Evolutionary conservation across 2,113 vertebrate genomes (phyloP), one percentile per base, ranked within the genome.

Genomic region (Podocnemis expansa): DNA sequence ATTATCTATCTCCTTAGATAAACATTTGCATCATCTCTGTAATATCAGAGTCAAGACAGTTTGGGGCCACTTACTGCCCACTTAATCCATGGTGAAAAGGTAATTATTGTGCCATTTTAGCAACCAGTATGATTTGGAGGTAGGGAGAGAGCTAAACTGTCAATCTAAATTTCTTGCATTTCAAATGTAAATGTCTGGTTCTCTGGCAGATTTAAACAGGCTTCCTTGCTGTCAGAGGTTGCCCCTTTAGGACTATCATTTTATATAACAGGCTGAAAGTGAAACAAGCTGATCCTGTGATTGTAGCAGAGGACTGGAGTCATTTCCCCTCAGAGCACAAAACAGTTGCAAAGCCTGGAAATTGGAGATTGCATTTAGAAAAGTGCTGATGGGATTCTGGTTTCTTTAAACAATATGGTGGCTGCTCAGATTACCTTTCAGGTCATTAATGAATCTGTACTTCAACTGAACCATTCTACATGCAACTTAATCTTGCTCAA

Each of bases 341-440:
- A 96, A 90, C 93, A 92, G 94, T 93, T 96, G 97, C 94, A 96
- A 95, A 95, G 93, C 94, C 96, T 89, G 86, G 94, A 94, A 97
- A 97, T 88, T 95, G 88, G 95, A 97, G 96, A 93, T 88, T 86
- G 89, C 90, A 78, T 83, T 95, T 94, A 92, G 79, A 87, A 93
- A 84, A 58, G 56, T 95, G 82, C 96, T 96, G 97, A 94, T 82
- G 91, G 86, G 92, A 93, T 95, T 96, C 93, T 94, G 93, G 93
- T 94, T 82, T 89, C 84, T 52, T 52, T 89, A 91, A 93, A 90
- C 91, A 94, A 85, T 13, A 87, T 85, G 82, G 87, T 96, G 94
- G 84, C 81, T 87, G 88, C 76, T 94, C 89, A 92, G 85, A 93
- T 97, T 96, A 94, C 91, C 87, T 92, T 94, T 67, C 85, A 96